Conservation (phyloP, 2,797 vertebrate genomes). For the Paratrypauchen microcephalus region DNA sequence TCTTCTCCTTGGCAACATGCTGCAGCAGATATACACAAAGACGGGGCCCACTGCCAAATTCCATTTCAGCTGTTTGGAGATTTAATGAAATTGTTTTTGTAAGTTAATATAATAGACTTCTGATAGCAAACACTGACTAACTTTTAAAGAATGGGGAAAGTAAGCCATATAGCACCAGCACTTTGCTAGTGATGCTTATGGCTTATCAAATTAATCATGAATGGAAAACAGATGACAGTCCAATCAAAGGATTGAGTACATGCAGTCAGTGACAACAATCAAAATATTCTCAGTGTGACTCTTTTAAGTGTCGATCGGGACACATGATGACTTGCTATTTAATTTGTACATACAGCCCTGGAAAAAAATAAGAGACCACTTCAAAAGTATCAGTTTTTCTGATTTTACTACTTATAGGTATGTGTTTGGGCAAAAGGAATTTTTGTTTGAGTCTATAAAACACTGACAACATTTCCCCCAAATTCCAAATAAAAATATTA, state of each 20-base stretch:
- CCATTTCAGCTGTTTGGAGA: conserved; percentile 5
- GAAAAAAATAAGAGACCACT: too few relatives aligned
- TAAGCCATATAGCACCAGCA: not conserved
- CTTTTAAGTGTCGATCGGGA: not conserved
- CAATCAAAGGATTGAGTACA: not conserved
- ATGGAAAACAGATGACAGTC: not conserved
- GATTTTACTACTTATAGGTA: too few relatives aligned
- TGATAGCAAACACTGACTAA: not conserved
- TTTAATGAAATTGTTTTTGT: not conserved
- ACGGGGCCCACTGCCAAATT: not conserved
- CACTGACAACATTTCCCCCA: too few relatives aligned
- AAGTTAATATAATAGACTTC: not conserved
- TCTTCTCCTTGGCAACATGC: conserved; percentile 26
- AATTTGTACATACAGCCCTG: too few relatives aligned
- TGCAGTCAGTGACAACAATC: not conserved
- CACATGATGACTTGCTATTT: not conserved
- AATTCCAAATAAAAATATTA: too few relatives aligned
- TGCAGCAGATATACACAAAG: conserved; percentile 10
- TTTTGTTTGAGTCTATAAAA: too few relatives aligned
- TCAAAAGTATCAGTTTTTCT: too few relatives aligned
- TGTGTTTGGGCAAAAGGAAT: too few relatives aligned
- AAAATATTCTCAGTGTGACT: not conserved
- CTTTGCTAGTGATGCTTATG: not conserved
- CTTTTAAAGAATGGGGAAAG: not conserved
- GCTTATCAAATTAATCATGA: not conserved